Conservation (phyloP, 2,888 invertebrate genomes). For the Adelognathus sp. region DNA sequence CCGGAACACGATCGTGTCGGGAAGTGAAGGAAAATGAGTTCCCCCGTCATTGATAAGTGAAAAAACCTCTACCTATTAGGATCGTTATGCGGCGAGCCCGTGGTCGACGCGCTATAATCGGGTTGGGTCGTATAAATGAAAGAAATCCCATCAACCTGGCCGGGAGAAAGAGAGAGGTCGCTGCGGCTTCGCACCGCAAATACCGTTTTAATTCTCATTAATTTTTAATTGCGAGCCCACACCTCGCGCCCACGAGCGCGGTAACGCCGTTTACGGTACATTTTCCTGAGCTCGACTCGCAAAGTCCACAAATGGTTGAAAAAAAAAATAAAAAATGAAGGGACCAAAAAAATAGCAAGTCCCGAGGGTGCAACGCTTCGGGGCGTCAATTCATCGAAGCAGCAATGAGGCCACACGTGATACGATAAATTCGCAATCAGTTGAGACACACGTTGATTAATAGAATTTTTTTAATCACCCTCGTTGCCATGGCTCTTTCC, state of each 20-base stretch:
- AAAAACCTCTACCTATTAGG: neutral
- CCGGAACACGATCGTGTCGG: too few species aligned
- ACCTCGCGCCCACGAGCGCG: too few species aligned
- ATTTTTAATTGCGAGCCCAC: slow-evolving; percentile 43
- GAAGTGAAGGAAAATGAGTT: neutral
- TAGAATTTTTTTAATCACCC: neutral
- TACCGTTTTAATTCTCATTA: slow-evolving; percentile 66
- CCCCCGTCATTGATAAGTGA: neutral
- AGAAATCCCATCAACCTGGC: slow-evolving; percentile 1
- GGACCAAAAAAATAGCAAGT: neutral
- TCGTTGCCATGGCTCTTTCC: neutral
- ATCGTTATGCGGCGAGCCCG: slow-evolving; percentile 3
- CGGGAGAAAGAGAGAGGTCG: too few species aligned
- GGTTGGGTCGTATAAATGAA: neutral
- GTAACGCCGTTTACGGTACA: slow-evolving; percentile 1
- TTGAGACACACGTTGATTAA: slow-evolving; percentile 3
- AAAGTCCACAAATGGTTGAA: neutral
- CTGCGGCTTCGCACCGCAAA: slow-evolving; percentile 45
- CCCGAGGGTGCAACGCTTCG: neutral
- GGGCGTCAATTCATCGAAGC: neutral
- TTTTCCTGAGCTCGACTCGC: neutral
- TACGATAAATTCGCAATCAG: neutral
- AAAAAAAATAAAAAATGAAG: neutral
- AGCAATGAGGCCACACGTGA: neutral
- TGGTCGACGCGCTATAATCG: slow-evolving; percentile 21